Evolutionary conservation across 23 tunicate species (phyloP).

Genomic region (Halocynthia aurantium): DNA sequence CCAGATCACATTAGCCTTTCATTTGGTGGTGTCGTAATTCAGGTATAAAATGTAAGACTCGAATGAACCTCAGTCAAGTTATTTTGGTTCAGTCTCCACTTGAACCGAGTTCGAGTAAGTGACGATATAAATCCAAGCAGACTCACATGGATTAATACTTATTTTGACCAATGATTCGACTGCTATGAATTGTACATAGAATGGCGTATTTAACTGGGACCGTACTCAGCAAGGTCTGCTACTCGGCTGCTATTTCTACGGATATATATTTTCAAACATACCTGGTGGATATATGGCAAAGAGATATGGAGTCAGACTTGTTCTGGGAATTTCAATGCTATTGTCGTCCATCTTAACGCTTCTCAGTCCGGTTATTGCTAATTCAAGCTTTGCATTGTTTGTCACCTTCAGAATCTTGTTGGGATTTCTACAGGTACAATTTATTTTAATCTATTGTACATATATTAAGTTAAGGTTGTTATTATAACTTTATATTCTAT

Average conservation of each 20-base stretch:
- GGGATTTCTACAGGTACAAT: constrained; percentile 66
- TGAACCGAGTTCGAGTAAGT: too few species aligned
- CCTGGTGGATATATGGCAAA: constrained; percentile 84
- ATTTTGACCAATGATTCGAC: neutral
- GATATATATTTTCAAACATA: constrained; percentile 60
- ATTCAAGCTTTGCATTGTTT: constrained; percentile 47
- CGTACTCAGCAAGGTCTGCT: constrained; percentile 29
- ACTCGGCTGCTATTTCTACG: constrained; percentile 64
- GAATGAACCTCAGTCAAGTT: too few species aligned
- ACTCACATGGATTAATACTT: neutral
- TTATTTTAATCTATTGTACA: neutral
- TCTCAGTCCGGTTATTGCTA: constrained; percentile 45
- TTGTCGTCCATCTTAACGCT: constrained; percentile 47
- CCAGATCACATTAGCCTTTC: too few species aligned
- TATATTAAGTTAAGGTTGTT: neutral
- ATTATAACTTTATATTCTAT: too few species aligned
- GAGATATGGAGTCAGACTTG: constrained; percentile 51
- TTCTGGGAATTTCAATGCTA: constrained; percentile 68
- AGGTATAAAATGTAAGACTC: too few species aligned
- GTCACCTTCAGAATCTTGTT: constrained; percentile 62
- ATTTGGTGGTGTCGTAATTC: too few species aligned
- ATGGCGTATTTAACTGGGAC: constrained; percentile 60
- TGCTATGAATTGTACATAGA: constrained; percentile 23
- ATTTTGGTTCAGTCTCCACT: too few species aligned
- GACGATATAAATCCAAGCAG: too few species aligned